Evolutionary conservation across 2,797 vertebrate species (phyloP), one percentile per base, ranked within the genome.

Genomic region (Sebastes hubbsi): DNA sequence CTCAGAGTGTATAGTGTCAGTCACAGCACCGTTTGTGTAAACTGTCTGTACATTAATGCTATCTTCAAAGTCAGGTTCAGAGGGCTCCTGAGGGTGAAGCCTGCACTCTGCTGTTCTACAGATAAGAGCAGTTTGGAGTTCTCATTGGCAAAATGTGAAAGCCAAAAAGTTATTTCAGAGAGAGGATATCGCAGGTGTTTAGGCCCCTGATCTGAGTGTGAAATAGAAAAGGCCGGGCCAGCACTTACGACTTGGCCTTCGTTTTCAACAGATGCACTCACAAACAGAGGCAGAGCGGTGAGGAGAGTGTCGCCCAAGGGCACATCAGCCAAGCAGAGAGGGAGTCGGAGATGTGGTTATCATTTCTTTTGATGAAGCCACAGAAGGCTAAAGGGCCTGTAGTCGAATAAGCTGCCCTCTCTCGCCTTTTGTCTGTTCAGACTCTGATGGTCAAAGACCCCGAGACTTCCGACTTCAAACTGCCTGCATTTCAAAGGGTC

Each of bases 391-490:
- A 94, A 90, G 88, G 85, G 80, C 78, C 82, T 61, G 56, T 88
- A 72, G 89, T 88, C 60, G 69, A 89, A 93, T 84, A 70, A 82
- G 81, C 82, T 92, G 88, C 90, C 85, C 88, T 80, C 88, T 82
- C 83, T 30, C 13, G 52, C 87, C 87, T 90, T 92, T 93, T 86
- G 89, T 92, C 85, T 86, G 87, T 83, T 81, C 58, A 82, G 76
- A 77, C 82, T 90, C 78, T 82, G 84, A 85, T 86, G 87, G 90
- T 89, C 90, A 94, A 93, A 92, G 90, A 91, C 87, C 86, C 75
- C 8, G 77, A 89, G 88, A 90, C 89, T 92, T 85, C 85, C 42
- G 77, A 83, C 92, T 93, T 94, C 92, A 93, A 93, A 89, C 89
- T 68, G 78, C 65, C 80, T 92, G 85, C 90, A 88, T 93, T 94